Base-by-base conservation (phyloP, 2,888 invertebrate species). In the Anthrax anthrax region DNA sequence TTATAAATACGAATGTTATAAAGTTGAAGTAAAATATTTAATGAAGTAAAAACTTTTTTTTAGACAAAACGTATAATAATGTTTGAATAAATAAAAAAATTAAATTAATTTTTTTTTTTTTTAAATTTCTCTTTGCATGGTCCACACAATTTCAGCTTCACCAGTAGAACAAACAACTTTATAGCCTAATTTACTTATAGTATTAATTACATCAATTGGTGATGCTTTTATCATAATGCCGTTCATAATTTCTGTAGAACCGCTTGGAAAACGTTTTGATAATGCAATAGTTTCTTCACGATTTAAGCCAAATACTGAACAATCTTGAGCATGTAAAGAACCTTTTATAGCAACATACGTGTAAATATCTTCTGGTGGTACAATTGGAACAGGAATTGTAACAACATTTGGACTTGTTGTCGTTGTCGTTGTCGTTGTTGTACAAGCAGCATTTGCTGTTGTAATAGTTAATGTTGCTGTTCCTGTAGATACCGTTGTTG, bases 61-160 rank as follows among this genome's bases (percentile, higher is more conserved):
- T 23, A 23, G 23, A 29, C 12, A 9, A 6, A 29, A 29, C 8
- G 29, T 12, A 9, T 29, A 9, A 29, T 6, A 29, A 29, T 9
- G 6, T 29, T 29, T 29, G 6, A 29, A 29, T 12, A 14, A 9
- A 34, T 34, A 4, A 14, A 34, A 9, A 14, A 34, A 34, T 14
- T 14, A 6, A 34, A 23, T 42, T 41, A 42, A 18, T 23, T 23
- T 6, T 23, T 18, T 18, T 19, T 16, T 19, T 36, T 43, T 47
- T 75, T 76, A 84, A 57, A 80, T 63, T 65, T 86, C 84, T 59
- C 86, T 77, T 61, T 83, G 81, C 70, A 88, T 72, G 40, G 87
- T 88, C 87, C 87, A 88, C 55, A 83, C 78, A 57, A 84, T 78
- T 70, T 87, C 87, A 18, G 81, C 72, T 62, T 87, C 87, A 16